Base-by-base conservation (phyloP, 1,140 invertebrate species). In the Bathynomus jamesi region DNA sequence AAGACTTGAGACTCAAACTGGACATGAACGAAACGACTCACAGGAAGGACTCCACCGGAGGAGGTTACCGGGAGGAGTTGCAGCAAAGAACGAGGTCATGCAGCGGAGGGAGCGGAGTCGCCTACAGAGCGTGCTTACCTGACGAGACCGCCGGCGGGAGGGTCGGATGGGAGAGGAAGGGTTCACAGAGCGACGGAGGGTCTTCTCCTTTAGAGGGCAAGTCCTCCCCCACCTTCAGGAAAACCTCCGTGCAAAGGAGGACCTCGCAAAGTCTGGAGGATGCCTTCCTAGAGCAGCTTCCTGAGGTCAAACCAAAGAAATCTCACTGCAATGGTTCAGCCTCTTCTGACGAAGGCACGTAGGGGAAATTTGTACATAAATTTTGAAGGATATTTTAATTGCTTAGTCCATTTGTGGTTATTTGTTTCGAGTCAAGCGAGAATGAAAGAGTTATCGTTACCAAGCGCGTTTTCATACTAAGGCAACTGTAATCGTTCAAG, bases 261-360 rank as follows among this genome's bases (percentile, higher is more conserved):
- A 77, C 72, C 4, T 77, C 75, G 24, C 75, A 77, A 30, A 77
- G 71, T 13, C 69, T 77, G 24, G 75, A 69, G 21, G 75, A 77
- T 65, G 75, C 75, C 27, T 77, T 77, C 70, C 64, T 77, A 21
- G 75, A 77, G 60, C 75, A 77, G 72, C 64, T 77, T 29, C 75
- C 75, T 21, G 75, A 77, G 53, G 75, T 77, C 10, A 71, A 32
- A 65, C 28, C 65, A 11, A 68, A 74, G 24, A n/a, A n/a, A n/a
- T 24, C 69, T 27, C 46, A 65, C 46, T 69, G 67, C 28, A 75
- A 75, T 61, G 73, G 73, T 32, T 75, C 69, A 13, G n/a, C n/a
- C n/a, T 66, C 69, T n/a, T 62, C 73, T 17, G 30, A 69, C 21
- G 65, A 68, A 28, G 73, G 40, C 13, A 17, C 40, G 40, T 53